A percentile compares a stretch with the other conserved stretches of the same genome.
phyloP scores from a whole-genome alignment of 2,888 invertebrate species.

The Pelosia muscerda region DNA sequence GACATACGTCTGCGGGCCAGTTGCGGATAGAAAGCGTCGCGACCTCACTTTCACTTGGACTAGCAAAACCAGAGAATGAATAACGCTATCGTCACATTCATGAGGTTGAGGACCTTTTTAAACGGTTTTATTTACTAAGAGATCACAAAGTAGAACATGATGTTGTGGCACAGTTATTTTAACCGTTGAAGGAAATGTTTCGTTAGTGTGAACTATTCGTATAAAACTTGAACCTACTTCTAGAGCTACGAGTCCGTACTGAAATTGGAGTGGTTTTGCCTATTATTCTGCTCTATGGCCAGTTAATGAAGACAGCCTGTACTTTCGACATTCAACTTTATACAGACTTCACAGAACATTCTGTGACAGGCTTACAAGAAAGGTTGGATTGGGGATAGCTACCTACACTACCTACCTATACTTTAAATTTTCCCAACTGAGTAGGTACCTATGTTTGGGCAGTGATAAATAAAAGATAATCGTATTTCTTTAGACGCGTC shows the following conservation, averaged over 20 bases:
- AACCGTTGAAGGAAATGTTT: neutral
- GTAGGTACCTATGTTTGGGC: too few relatives aligned
- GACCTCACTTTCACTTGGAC: constrained; percentile 83
- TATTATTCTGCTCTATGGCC: too few relatives aligned
- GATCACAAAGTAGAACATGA: constrained; percentile 6
- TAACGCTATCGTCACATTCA: constrained; percentile 43
- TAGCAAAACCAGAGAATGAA: constrained; percentile 58
- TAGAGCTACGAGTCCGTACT: too few relatives aligned
- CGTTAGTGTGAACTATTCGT: neutral
- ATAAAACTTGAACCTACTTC: neutral
- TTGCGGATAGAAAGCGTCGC: constrained; percentile 82
- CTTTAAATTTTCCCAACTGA: too few relatives aligned
- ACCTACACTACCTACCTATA: too few relatives aligned
- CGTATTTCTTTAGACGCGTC: constrained; percentile 24
- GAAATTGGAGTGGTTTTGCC: too few relatives aligned
- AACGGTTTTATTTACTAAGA: too few relatives aligned
- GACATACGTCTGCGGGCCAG: constrained; percentile 30
- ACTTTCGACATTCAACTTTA: too few relatives aligned
- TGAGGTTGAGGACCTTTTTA: constrained; percentile 30
- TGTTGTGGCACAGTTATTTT: neutral
- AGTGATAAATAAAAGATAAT: constrained; percentile 27
- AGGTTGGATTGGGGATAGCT: too few relatives aligned
- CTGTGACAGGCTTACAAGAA: too few relatives aligned
- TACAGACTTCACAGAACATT: too few relatives aligned
- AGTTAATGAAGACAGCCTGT: too few relatives aligned